Conservation (phyloP, 2,888 invertebrate species). For the Catocala fraxini region DNA sequence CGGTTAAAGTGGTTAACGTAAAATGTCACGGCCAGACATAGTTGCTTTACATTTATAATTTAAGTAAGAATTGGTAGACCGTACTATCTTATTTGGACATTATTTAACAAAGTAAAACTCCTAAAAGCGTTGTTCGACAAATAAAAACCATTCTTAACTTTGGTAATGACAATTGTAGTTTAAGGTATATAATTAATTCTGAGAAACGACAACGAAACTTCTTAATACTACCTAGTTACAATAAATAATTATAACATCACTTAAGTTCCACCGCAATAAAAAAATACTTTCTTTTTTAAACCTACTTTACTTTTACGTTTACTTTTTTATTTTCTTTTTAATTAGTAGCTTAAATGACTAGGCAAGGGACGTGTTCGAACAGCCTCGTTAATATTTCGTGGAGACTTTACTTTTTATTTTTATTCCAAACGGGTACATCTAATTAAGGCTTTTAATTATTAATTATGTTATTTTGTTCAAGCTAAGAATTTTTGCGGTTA, state of each 20-base stretch:
- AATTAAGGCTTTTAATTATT: conserved; percentile 46
- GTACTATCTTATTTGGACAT: too few species aligned
- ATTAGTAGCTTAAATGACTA: conserved; percentile 35
- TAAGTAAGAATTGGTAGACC: too few species aligned
- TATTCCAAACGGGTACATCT: conserved; percentile 24
- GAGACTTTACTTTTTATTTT: conserved; percentile 21
- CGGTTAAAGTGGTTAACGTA: too few species aligned
- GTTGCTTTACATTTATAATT: too few species aligned
- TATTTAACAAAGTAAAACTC: too few species aligned
- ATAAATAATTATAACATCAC: background rate
- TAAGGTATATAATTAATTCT: too few species aligned
- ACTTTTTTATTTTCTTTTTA: conserved; percentile 34
- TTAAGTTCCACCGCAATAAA: background rate
- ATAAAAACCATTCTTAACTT: too few species aligned
- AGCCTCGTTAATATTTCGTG: conserved; percentile 36
- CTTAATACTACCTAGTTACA: background rate
- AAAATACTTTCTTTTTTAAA: conserved; percentile 1
- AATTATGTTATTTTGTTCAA: conserved; percentile 21
- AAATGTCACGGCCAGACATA: too few species aligned
- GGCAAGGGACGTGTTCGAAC: conserved; percentile 15
- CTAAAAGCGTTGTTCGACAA: too few species aligned
- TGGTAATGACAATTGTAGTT: too few species aligned
- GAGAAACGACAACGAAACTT: too few species aligned
- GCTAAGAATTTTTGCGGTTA: background rate
- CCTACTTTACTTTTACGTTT: conserved; percentile 2